These are phyloP conservation scores for Oreochromis grahami DNA, from an alignment of 2,797 vertebrate species.

Conservation along the genomic window DNA sequence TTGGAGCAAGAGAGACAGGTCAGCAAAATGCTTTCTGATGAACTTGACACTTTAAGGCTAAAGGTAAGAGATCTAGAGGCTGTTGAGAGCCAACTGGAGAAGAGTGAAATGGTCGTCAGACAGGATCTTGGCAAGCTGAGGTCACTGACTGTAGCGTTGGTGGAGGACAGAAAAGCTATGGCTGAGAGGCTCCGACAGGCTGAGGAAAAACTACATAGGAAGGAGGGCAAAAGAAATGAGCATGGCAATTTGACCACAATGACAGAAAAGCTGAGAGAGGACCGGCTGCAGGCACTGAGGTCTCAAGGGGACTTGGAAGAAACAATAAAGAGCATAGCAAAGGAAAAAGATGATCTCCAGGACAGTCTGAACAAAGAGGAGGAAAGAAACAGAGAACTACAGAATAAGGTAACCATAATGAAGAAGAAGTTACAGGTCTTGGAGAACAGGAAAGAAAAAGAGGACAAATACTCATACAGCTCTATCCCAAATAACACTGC, in stretches of 20 bases:
- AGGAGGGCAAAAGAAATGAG: constrained; percentile 83
- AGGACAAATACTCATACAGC: constrained; percentile 75
- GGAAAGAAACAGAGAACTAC: constrained; percentile 85
- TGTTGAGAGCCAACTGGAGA: constrained; percentile 83
- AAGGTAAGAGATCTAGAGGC: constrained; percentile 88
- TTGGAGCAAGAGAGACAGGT: constrained; percentile 88
- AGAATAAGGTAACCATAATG: constrained; percentile 85
- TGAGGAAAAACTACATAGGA: constrained; percentile 86
- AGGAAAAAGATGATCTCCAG: constrained; percentile 88
- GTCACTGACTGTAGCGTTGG: constrained; percentile 90
- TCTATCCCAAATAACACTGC: constrained; percentile 54
- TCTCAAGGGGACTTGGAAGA: constrained; percentile 89
- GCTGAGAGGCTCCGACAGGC: constrained; percentile 87
- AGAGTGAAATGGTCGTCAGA: constrained; percentile 85
- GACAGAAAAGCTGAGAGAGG: constrained; percentile 88
- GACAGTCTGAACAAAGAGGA: constrained; percentile 86
- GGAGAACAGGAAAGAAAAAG: constrained; percentile 79
- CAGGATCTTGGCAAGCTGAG: constrained; percentile 93
- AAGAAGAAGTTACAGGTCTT: constrained; percentile 85
- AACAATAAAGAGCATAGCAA: constrained; percentile 80
- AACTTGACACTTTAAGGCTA: constrained; percentile 84
- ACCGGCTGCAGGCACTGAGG: constrained; percentile 84
- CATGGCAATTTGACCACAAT: constrained; percentile 83
- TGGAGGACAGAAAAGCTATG: constrained; percentile 91
- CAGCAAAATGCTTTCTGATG: constrained; percentile 83